These are phyloP conservation scores for Hypena proboscidalis DNA, from an alignment of 2,888 invertebrate genomes.

Conservation along the genomic window DNA sequence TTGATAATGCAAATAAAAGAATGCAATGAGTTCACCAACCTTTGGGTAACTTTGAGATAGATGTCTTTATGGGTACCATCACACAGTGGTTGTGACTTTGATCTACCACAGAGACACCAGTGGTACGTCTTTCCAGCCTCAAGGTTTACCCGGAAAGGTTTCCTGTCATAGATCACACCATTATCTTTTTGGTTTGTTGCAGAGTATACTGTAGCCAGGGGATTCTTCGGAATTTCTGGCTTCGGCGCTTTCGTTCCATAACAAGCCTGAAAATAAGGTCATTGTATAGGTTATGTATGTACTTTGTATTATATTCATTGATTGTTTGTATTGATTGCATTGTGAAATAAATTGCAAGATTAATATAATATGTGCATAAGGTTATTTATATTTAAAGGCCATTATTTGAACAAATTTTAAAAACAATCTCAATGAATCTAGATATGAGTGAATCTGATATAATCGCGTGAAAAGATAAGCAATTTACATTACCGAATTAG, in stretches of 20 bases:
- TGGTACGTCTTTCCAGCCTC: slow-evolving; percentile 91
- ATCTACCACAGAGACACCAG: slow-evolving; percentile 98
- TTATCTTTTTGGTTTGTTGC: slow-evolving; percentile 87
- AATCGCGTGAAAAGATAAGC: not conserved
- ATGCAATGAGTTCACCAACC: slow-evolving; percentile 70
- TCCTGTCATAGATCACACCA: slow-evolving; percentile 94
- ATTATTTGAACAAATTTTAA: not conserved
- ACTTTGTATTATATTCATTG: too few species aligned
- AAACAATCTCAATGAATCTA: too few species aligned
- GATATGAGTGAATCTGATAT: too few species aligned
- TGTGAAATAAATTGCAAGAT: too few species aligned
- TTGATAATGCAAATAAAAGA: too few species aligned
- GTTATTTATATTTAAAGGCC: too few species aligned
- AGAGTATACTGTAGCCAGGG: slow-evolving; percentile 85
- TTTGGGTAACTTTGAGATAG: slow-evolving; percentile 89
- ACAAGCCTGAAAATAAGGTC: too few species aligned
- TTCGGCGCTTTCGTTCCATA: slow-evolving; percentile 74
- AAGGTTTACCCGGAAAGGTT: slow-evolving; percentile 92
- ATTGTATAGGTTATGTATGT: not conserved
- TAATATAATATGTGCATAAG: too few species aligned
- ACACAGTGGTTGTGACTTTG: slow-evolving; percentile 96
- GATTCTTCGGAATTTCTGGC: slow-evolving; percentile 88
- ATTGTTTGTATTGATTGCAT: too few species aligned
- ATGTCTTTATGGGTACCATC: slow-evolving; percentile 95
- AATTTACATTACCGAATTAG: slow-evolving; percentile 29